phyloP scores from a whole-genome alignment of 2,888 invertebrate genomes.

The Netelia inedita region DNA sequence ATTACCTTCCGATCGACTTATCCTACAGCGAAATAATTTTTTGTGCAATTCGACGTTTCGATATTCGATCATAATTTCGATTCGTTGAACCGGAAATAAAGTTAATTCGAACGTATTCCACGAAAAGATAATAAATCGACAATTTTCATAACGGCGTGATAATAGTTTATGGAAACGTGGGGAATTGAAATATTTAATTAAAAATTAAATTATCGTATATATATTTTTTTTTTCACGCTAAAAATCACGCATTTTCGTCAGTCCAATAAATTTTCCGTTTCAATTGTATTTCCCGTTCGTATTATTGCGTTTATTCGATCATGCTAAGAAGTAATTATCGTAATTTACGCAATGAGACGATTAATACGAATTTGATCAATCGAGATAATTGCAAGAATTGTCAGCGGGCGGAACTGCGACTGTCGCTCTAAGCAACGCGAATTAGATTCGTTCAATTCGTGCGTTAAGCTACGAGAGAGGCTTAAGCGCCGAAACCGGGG shows the following conservation, averaged over 20 bases:
- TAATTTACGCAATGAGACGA: no score
- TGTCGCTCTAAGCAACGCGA: constrained; percentile 20
- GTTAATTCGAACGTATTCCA: not conserved
- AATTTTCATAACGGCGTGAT: no score
- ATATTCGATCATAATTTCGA: constrained; percentile 3
- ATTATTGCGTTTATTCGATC: no score
- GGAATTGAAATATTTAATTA: no score
- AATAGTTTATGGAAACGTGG: no score
- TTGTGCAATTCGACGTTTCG: not conserved
- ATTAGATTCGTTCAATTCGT: constrained; percentile 12
- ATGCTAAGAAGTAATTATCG: no score
- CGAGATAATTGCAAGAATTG: not conserved
- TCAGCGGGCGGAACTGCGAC: not conserved
- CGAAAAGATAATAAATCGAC: no score
- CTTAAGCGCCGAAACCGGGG: not conserved
- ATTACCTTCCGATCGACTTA: not conserved
- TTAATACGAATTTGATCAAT: not conserved
- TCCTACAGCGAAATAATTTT: not conserved
- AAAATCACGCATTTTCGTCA: no score
- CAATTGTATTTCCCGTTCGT: no score
- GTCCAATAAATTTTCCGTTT: no score
- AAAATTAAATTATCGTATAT: no score
- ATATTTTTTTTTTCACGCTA: no score
- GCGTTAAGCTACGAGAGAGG: not conserved
- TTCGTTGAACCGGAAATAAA: constrained; percentile 7